phyloP scores from a whole-genome alignment of 2,113 vertebrate genomes.

The Epinephelus moara region DNA sequence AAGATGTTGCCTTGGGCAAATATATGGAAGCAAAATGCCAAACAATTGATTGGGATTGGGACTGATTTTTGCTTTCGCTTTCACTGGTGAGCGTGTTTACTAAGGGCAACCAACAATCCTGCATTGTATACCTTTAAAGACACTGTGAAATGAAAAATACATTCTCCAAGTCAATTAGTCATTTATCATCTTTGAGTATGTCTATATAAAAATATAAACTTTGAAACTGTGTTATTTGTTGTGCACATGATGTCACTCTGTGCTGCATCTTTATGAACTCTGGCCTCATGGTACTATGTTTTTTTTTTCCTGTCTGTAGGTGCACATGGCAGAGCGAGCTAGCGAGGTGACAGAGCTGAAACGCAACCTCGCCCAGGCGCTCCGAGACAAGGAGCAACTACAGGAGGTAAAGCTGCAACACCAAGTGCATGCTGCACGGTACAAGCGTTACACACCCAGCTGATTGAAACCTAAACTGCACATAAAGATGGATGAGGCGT shows the following conservation, averaged over 20 bases:
- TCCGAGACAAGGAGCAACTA: conserved; percentile 88
- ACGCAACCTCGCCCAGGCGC: conserved; percentile 86
- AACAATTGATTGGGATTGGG: too few relatives aligned
- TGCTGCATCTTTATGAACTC: not conserved
- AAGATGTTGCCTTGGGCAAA: not conserved
- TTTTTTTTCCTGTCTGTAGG: conserved; percentile 71
- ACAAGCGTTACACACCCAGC: too few relatives aligned
- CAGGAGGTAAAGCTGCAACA: conserved; percentile 76
- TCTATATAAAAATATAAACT: not conserved
- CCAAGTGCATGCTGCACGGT: not conserved
- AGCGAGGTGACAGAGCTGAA: conserved; percentile 89
- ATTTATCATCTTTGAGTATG: not conserved
- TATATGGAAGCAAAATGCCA: too few relatives aligned
- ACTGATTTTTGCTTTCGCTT: too few relatives aligned
- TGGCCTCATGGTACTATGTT: not conserved
- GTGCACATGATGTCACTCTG: not conserved
- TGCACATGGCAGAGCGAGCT: conserved; percentile 91
- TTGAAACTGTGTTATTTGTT: not conserved
- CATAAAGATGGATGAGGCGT: too few relatives aligned
- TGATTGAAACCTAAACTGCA: too few relatives aligned
- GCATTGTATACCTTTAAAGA: not conserved
- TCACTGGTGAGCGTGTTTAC: too few relatives aligned
- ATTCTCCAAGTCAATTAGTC: not conserved
- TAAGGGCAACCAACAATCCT: too few relatives aligned
- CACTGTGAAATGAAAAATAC: not conserved